A percentile compares a stretch with the other conserved stretches of the same genome.
Evolutionary conservation across 2,888 invertebrate genomes (phyloP).

Genomic region (Ichneumoninae sp.): DNA sequence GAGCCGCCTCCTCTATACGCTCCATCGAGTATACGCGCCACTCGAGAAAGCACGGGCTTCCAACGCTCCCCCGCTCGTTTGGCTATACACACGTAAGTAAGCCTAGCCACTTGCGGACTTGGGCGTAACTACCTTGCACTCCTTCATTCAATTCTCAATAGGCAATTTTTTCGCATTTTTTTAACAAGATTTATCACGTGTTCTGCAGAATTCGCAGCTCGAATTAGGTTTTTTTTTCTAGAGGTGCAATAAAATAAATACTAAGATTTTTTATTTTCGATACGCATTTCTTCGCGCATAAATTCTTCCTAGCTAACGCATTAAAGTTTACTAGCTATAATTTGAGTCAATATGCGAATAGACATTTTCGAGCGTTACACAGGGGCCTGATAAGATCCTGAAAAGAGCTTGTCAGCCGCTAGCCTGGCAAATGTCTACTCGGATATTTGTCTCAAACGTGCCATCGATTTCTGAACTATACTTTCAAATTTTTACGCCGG

Average conservation of each 20-base stretch:
- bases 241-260: too few relatives aligned
- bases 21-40: conserved; percentile 49
- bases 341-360: too few relatives aligned
- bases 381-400: too few relatives aligned
- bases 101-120: conserved; percentile 57
- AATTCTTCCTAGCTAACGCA: too few relatives aligned
- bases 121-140: conserved; percentile 37
- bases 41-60: conserved; percentile 19
- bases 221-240: not conserved
- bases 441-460: too few relatives aligned
- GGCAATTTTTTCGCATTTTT: not conserved
- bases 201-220: not conserved
- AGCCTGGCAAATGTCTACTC: too few relatives aligned
- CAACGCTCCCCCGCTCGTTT: conserved; percentile 53
- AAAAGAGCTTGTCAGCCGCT: too few relatives aligned
- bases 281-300: too few relatives aligned
- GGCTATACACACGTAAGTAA: conserved; percentile 41
- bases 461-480: not conserved
- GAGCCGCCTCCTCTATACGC: conserved; percentile 55
- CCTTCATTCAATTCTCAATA: conserved; percentile 20
- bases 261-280: too few relatives aligned
- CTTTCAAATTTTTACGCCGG: not conserved
- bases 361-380: too few relatives aligned
- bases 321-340: too few relatives aligned
- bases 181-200: not conserved